Evolutionary conservation across 92 coral and sea anemone species (phyloP).

Genomic region (Porites cylindrica): DNA sequence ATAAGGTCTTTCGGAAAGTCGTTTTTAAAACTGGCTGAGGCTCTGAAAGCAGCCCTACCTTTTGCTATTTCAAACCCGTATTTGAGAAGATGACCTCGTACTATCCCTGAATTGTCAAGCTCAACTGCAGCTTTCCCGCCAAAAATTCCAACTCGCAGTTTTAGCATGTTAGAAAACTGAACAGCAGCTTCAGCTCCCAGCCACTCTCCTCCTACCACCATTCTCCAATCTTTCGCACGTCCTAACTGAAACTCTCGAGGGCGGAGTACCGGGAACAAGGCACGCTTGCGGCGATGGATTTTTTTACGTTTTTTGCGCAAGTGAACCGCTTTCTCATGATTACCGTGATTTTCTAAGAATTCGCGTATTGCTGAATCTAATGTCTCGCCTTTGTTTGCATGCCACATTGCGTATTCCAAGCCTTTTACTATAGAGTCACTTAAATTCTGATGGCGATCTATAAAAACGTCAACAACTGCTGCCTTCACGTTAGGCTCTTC

Average conservation of each 20-base stretch:
- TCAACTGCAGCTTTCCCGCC: constrained; percentile 85
- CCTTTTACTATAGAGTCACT: constrained; percentile 63
- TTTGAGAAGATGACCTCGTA: constrained; percentile 80
- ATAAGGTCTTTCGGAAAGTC: constrained; percentile 89
- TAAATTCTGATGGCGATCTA: constrained; percentile 79
- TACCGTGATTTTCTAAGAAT: constrained; percentile 84
- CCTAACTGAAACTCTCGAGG: constrained; percentile 86
- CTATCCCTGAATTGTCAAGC: constrained; percentile 75
- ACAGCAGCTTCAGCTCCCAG: constrained; percentile 84
- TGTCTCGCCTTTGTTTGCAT: constrained; percentile 76
- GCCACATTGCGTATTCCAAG: constrained; percentile 84
- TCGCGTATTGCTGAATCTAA: constrained; percentile 74
- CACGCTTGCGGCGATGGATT: constrained; percentile 79
- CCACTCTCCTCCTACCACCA: constrained; percentile 78
- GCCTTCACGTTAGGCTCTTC: constrained; percentile 86
- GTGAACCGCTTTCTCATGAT: constrained; percentile 62
- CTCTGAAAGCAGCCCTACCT: constrained; percentile 88
- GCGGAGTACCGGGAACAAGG: constrained; percentile 77
- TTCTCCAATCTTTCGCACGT: constrained; percentile 72
- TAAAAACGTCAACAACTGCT: constrained; percentile 83
- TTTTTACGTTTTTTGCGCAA: constrained; percentile 61
- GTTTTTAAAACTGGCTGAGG: constrained; percentile 81
- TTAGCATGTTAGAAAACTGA: constrained; percentile 76
- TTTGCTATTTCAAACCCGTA: constrained; percentile 75
- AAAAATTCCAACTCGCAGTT: constrained; percentile 80